Conservation (phyloP, 2,797 vertebrate genomes). For the Ptychobarbus kaznakovi region DNA sequence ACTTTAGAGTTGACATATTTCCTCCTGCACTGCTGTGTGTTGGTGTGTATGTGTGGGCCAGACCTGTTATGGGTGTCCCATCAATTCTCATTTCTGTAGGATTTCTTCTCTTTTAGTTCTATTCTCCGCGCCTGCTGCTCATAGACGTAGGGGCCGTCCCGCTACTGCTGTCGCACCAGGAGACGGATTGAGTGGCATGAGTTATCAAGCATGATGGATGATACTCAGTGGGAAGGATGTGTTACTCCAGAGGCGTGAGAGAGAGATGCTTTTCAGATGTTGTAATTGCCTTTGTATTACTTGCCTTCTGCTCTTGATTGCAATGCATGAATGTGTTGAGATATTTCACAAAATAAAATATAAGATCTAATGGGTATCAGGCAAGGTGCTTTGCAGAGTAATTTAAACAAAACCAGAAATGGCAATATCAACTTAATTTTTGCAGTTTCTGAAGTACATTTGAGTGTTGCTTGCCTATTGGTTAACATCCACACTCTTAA, state of each 20-base stretch:
- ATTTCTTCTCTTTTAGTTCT: conserved; percentile 7
- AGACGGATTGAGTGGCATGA: conserved; percentile 58
- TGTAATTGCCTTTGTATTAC: background rate
- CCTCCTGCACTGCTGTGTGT: background rate
- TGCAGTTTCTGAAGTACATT: background rate
- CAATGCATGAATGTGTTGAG: background rate
- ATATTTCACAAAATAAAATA: background rate
- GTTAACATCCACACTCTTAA: no score
- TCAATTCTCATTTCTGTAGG: conserved; percentile 40
- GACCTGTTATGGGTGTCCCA: conserved; percentile 34
- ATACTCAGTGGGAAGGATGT: conserved; percentile 46
- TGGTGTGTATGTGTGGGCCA: background rate
- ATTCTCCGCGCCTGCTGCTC: background rate
- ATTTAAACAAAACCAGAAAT: background rate
- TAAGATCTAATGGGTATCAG: background rate
- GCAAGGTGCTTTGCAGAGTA: background rate
- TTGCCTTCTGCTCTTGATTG: conserved; percentile 29
- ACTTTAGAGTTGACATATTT: conserved; percentile 6
- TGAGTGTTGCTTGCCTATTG: background rate
- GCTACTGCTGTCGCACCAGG: conserved; percentile 23
- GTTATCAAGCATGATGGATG: conserved; percentile 63
- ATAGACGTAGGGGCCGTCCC: background rate
- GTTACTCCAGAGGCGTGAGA: conserved; percentile 8
- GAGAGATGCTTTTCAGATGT: conserved; percentile 3
- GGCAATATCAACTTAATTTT: background rate